Percentiles rank a stretch among this genome's conserved stretches.
Conservation (phyloP, 2,888 invertebrate genomes). For the Apodemia hepburni region DNA sequence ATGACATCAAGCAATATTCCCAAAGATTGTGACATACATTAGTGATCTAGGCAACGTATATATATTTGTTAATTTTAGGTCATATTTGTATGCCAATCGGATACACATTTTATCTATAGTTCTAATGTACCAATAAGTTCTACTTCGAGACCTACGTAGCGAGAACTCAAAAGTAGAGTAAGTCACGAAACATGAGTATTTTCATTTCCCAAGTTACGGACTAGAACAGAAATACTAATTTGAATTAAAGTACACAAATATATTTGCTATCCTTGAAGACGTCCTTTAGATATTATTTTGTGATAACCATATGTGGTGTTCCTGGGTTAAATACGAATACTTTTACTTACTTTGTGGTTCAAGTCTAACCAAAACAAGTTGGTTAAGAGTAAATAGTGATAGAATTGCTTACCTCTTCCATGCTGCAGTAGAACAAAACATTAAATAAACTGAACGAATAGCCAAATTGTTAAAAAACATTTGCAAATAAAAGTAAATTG, state of each 20-base stretch:
- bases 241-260: background rate
- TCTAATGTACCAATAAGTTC: too few relatives aligned
- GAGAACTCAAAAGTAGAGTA: too few relatives aligned
- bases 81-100: too few relatives aligned
- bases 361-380: conserved; percentile 9
- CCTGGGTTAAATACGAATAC: background rate
- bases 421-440: conserved; percentile 61
- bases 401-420: conserved; percentile 70
- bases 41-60: too few relatives aligned
- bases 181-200: too few relatives aligned
- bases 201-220: too few relatives aligned
- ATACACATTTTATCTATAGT: too few relatives aligned
- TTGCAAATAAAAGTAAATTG: conserved; percentile 45
- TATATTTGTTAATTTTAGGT: too few relatives aligned
- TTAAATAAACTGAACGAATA: conserved; percentile 2
- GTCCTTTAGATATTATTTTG: background rate
- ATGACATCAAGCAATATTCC: too few relatives aligned
- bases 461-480: conserved; percentile 20
- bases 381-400: conserved; percentile 40
- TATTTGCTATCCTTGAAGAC: conserved; percentile 4
- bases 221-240: background rate
- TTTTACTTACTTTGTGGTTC: background rate
- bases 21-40: too few relatives aligned
- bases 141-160: too few relatives aligned
- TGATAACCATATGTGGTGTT: background rate